Evolutionary conservation across 2,888 invertebrate species (phyloP).

Genomic region (Eupelmus urozonus): DNA sequence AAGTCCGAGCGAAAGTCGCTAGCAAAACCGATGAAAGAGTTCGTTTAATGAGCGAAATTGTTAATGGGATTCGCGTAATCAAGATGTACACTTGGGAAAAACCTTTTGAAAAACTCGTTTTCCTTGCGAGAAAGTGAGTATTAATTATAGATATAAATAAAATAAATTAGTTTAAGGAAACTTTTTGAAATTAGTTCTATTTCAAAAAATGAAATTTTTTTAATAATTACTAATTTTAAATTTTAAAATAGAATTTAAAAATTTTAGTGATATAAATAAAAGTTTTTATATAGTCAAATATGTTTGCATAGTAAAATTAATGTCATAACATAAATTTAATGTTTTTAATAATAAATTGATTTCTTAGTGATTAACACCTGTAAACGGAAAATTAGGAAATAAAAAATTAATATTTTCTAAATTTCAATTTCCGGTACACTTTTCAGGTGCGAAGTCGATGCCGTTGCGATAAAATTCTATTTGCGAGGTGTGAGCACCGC

Average conservation of each 20-base stretch:
- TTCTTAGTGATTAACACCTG: too few relatives aligned
- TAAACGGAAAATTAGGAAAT: too few relatives aligned
- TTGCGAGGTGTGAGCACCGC: constrained; percentile 83
- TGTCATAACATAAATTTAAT: too few relatives aligned
- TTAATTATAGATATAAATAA: background rate
- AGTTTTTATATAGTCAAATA: too few relatives aligned
- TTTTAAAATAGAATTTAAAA: too few relatives aligned
- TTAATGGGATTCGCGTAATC: constrained; percentile 88
- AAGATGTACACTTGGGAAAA: constrained; percentile 94
- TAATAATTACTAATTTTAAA: too few relatives aligned
- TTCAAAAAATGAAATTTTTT: constrained; percentile 83
- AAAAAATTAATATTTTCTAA: too few relatives aligned
- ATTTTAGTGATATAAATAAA: too few relatives aligned
- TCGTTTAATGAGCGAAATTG: constrained; percentile 89
- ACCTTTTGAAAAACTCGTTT: constrained; percentile 85
- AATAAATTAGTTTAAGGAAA: background rate
- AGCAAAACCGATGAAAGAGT: constrained; percentile 84
- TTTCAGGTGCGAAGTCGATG: constrained; percentile 83
- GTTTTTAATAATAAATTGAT: background rate
- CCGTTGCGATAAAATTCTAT: constrained; percentile 83
- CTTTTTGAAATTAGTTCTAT: background rate
- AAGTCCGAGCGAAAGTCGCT: constrained; percentile 77
- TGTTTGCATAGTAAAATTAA: too few relatives aligned
- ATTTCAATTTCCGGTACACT: too few relatives aligned
- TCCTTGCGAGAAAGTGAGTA: constrained; percentile 82